phyloP scores from a whole-genome alignment of 2,797 vertebrate species.

The Gila robusta region DNA sequence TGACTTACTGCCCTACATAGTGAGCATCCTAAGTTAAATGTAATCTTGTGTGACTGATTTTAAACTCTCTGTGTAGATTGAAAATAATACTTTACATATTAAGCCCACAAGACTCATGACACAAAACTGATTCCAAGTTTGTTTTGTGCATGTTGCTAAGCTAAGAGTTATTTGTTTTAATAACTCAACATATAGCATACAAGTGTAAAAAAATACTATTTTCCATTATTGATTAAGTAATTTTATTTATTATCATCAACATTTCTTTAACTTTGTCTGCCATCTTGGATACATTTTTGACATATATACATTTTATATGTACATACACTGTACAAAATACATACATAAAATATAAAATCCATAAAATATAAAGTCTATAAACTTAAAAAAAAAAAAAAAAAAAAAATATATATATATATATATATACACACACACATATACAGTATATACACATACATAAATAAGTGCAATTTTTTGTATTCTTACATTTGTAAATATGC shows the following conservation, averaged over 20 bases:
- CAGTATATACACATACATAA: too few relatives aligned
- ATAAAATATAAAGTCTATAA: too few relatives aligned
- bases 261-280: background rate
- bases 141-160: background rate
- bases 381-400: too few relatives aligned
- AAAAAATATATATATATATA: too few relatives aligned
- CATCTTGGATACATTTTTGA: background rate
- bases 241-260: background rate
- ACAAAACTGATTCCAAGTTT: background rate
- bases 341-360: too few relatives aligned
- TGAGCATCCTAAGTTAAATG: background rate
- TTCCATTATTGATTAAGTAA: background rate
- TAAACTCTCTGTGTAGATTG: background rate
- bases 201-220: background rate
- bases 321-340: too few relatives aligned
- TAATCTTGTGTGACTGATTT: background rate
- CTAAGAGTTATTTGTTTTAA: background rate
- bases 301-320: too few relatives aligned
- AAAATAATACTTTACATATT: background rate
- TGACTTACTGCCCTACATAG: conserved; percentile 33
- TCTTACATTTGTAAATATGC: background rate
- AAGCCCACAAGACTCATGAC: background rate
- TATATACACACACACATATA: too few relatives aligned
- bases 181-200: background rate
- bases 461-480: too few relatives aligned